Percentiles rank a stretch among this genome's conserved stretches.
phyloP scores from a whole-genome alignment of 2,888 invertebrate species.

The Nowickia ferox region DNA sequence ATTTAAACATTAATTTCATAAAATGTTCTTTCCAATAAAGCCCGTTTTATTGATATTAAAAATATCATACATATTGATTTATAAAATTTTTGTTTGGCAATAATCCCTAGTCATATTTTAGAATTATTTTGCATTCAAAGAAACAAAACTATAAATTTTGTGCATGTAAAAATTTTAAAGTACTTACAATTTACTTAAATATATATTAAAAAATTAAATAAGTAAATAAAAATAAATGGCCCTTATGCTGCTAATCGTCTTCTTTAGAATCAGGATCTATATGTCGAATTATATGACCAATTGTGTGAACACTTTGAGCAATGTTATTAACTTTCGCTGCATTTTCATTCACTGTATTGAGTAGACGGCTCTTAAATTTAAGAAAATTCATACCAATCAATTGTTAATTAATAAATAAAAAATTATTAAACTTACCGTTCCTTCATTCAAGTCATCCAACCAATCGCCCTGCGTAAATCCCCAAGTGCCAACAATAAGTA shows the following conservation, averaged over 20 bases:
- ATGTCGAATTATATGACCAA: constrained; percentile 62
- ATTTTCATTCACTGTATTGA: constrained; percentile 71
- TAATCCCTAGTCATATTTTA: no score
- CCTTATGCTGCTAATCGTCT: constrained; percentile 24
- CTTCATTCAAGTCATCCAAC: constrained; percentile 73
- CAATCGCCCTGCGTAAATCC: constrained; percentile 73
- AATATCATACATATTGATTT: no score
- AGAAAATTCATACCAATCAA: constrained; percentile 7
- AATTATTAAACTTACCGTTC: constrained; percentile 65
- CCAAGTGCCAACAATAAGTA: constrained; percentile 64
- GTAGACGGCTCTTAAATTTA: constrained; percentile 63
- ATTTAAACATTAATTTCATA: no score
- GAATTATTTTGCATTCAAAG: no score
- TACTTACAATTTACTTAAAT: no score
- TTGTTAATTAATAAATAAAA: neutral
- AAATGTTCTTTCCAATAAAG: no score
- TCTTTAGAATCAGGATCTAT: constrained; percentile 61
- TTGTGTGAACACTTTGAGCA: constrained; percentile 67
- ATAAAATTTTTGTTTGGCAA: no score
- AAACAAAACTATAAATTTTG: no score
- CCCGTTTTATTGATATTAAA: no score
- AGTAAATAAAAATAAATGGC: no score
- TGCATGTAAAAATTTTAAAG: no score
- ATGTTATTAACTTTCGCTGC: constrained; percentile 68
- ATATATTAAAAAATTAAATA: no score